Percentiles rank a stretch among this genome's conserved stretches.
Evolutionary conservation across 1,140 invertebrate genomes (phyloP).

Genomic region (Apocrypta bakeri): DNA sequence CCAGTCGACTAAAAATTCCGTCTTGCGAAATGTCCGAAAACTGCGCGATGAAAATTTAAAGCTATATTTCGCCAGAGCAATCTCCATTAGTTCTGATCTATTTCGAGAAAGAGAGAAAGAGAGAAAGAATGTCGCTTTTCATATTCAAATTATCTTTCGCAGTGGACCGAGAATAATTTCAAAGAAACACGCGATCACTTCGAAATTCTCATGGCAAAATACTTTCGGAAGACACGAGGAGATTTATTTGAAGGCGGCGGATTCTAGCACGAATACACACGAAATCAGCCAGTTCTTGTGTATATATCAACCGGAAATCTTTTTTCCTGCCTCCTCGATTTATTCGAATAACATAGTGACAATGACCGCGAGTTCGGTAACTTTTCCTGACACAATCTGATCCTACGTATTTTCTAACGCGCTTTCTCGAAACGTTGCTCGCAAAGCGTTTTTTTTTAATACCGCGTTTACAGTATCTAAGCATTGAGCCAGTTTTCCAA

Average conservation of each 20-base stretch:
- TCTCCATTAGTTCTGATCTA: not conserved
- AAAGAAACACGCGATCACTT: not conserved
- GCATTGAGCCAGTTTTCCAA: not conserved
- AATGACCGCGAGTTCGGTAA: not conserved
- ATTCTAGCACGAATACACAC: not conserved
- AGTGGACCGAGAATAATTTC: constrained; percentile 1
- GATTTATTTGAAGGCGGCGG: constrained; percentile 13
- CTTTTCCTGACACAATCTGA: no score
- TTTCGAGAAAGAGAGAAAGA: not conserved
- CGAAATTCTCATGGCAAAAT: constrained; percentile 9
- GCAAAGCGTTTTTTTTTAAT: not conserved
- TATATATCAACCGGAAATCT: constrained; percentile 18
- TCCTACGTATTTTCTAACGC: no score
- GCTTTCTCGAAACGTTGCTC: no score
- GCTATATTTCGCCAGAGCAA: not conserved
- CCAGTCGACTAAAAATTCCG: not conserved
- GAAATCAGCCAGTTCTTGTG: constrained; percentile 34
- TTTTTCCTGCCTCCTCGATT: constrained; percentile 2
- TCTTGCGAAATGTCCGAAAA: not conserved
- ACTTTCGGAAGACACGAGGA: not conserved
- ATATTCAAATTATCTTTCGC: constrained; percentile 27
- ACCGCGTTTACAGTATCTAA: not conserved
- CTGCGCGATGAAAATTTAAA: no score
- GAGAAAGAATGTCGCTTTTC: not conserved
- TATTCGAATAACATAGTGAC: constrained; percentile 6